Percentiles rank a stretch among this genome's conserved stretches.
Conservation (phyloP, 2,797 vertebrate genomes). For the Rousettus madagascariensis region DNA sequence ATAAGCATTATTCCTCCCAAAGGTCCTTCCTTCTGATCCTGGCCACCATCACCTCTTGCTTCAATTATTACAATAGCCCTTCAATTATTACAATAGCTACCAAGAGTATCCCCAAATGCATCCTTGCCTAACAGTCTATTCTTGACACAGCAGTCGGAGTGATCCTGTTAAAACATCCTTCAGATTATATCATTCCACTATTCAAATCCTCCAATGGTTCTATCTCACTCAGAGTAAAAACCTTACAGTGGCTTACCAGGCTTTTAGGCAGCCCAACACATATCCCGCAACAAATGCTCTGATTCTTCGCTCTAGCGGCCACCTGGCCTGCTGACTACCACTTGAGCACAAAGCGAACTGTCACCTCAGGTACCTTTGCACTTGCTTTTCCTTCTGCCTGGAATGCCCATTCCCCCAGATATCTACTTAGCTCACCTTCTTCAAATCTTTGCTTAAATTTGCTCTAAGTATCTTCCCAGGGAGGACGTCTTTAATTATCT, state of each 20-base stretch:
- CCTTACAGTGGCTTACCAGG: background rate
- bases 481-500: background rate
- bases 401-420: background rate
- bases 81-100: background rate
- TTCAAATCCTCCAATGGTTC: background rate
- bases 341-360: background rate
- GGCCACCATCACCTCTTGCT: background rate
- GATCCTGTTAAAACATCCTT: background rate
- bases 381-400: background rate
- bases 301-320: background rate
- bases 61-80: no score
- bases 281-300: background rate
- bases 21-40: background rate
- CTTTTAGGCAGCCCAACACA: background rate
- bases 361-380: background rate
- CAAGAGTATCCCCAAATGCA: background rate
- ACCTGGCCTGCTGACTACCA: background rate
- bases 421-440: background rate
- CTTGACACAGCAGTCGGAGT: background rate
- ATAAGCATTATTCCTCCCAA: background rate
- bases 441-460: background rate
- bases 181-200: background rate
- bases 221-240: background rate
- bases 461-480: background rate
- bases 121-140: background rate